These are phyloP conservation scores for Thyatira batis DNA, from an alignment of 2,888 invertebrate species.

Conservation along the genomic window DNA sequence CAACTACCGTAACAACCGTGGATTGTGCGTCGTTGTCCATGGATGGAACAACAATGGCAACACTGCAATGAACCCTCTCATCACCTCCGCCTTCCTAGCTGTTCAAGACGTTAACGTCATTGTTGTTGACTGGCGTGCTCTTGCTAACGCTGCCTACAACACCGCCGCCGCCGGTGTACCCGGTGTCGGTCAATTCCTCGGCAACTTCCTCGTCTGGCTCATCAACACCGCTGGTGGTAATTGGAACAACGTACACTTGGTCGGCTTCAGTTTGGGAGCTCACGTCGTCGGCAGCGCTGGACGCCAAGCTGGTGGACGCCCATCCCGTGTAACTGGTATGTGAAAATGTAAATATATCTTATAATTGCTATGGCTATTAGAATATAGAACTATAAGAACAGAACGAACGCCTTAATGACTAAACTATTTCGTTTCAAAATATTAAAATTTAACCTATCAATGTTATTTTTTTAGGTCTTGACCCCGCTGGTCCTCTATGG, in stretches of 20 bases:
- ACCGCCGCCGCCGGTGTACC: constrained; percentile 57
- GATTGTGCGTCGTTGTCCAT: constrained; percentile 55
- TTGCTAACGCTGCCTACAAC: constrained; percentile 45
- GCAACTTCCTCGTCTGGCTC: constrained; percentile 66
- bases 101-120: constrained; percentile 62
- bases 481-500: constrained; percentile 65
- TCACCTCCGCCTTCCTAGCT: constrained; percentile 52
- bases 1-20: constrained; percentile 42
- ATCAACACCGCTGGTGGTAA: constrained; percentile 58
- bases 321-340: constrained; percentile 56
- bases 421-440: too few species aligned
- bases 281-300: constrained; percentile 69
- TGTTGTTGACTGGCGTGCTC: constrained; percentile 63
- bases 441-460: neutral
- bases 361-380: neutral
- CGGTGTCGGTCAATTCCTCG: constrained; percentile 56
- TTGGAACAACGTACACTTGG: constrained; percentile 65
- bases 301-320: constrained; percentile 36
- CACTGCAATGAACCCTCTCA: constrained; percentile 41
- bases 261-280: constrained; percentile 76
- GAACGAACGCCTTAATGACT: too few species aligned
- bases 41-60: constrained; percentile 63
- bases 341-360: neutral
- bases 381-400: too few species aligned
- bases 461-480: constrained; percentile 40